A percentile compares a stretch with the other conserved stretches of the same genome.
phyloP scores from a whole-genome alignment of 1,140 invertebrate genomes.

The Theocolax elegans region DNA sequence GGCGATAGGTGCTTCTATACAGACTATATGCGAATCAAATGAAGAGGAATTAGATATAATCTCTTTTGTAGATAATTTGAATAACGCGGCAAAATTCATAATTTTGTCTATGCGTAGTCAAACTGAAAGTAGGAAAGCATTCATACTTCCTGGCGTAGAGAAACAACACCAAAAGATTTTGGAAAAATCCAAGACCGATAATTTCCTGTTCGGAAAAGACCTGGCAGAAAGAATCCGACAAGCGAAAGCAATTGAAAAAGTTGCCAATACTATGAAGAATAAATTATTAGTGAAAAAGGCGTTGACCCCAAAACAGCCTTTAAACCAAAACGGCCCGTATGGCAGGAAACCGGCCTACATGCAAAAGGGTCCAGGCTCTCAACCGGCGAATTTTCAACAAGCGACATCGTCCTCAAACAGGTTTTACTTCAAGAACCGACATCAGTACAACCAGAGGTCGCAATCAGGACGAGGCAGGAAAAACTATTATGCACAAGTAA shows the following conservation, averaged over 20 bases:
- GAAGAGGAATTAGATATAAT: constrained; percentile 39
- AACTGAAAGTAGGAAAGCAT: constrained; percentile 37
- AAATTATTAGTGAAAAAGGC: neutral
- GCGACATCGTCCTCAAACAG: too few species aligned
- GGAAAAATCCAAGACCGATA: too few species aligned
- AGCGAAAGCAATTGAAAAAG: constrained; percentile 36
- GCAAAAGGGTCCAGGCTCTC: neutral
- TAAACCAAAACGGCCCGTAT: constrained; percentile 31
- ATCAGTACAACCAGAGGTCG: neutral
- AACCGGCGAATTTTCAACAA: neutral
- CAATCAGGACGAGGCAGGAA: neutral
- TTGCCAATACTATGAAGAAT: constrained; percentile 36
- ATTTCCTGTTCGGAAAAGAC: constrained; percentile 43
- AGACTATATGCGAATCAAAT: too few species aligned
- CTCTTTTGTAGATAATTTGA: constrained; percentile 31
- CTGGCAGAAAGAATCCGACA: constrained; percentile 45
- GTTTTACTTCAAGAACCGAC: neutral
- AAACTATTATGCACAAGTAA: constrained; percentile 11
- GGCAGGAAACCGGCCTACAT: neutral
- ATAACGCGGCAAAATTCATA: constrained; percentile 40
- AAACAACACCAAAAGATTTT: too few species aligned
- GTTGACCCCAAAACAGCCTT: constrained; percentile 21
- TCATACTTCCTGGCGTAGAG: constrained; percentile 40
- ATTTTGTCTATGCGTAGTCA: constrained; percentile 13
- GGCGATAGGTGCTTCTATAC: too few species aligned